Base-by-base conservation (phyloP, 1,140 invertebrate species). In the Zelostemma sp. region DNA sequence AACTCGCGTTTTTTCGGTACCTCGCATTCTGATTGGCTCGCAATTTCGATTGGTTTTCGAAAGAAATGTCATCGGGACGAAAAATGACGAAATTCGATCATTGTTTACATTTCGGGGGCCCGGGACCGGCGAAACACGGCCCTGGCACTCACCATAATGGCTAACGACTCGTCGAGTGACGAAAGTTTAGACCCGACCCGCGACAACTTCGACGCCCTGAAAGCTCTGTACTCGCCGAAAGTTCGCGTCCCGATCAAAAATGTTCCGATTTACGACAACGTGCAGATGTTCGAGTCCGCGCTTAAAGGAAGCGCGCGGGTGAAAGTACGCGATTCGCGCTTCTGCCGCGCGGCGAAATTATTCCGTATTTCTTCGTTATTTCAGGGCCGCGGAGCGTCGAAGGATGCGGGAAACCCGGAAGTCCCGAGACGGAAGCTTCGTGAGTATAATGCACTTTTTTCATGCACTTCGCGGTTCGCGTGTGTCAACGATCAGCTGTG, bases 191-290 rank as follows among this genome's bases (percentile, higher is more conserved):
- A 92, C 76, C 84, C 88, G 25, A 87, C 78, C 54, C 91, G 90
- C 76, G 87, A 88, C 3, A 85, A 85, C 41, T 93, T 92, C 54
- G 87, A 93, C 81, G 88, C 92, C 0, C 43, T 92, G 0, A 89
- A 89, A 74, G 91, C 88, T 1, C 77, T 94, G 9, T 89, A 90
- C 55, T 87, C 88, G 0, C 41, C 80, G 2, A 88, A 89, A 68
- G 70, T 85, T 0, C 77, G 79, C 66, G 21, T 91, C 1, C 89
- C 90, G 0, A 74, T 84, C 2, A 62, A 84, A 8, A 79, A 82
- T 33, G 90, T 89, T 0, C 89, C 88, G 38, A 65, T 86, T 50
- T 89, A 87, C 65, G 90, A 92, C 72, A 92, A 91, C 74, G 43
- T 92, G 15, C 76, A 81, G 2, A 89, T 88, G 76, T 91, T 85